Conservation (phyloP, 2,888 invertebrate genomes). For the Lomographa bimaculata region DNA sequence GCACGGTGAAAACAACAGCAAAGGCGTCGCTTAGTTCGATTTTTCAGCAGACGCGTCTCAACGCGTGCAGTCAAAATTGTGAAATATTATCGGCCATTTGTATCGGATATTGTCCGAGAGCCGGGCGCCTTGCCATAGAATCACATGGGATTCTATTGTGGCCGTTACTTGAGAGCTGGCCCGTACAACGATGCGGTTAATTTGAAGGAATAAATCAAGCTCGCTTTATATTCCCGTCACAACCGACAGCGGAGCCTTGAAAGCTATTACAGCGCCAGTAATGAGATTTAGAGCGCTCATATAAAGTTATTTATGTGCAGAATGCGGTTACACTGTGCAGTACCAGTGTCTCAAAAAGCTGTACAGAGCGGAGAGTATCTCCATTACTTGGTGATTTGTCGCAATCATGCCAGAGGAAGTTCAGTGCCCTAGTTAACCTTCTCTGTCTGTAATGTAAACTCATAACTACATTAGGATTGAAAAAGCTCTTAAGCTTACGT, state of each 20-base stretch:
- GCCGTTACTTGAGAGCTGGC: slow-evolving; percentile 30
- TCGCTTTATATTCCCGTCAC: slow-evolving; percentile 77
- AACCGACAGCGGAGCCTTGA: slow-evolving; percentile 71
- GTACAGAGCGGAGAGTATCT: slow-evolving; percentile 18
- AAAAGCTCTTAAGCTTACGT: no score
- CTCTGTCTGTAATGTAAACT: no score
- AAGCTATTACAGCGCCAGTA: slow-evolving; percentile 76
- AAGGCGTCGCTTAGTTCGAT: slow-evolving; percentile 49
- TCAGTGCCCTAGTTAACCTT: slow-evolving; percentile 6
- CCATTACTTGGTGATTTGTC: slow-evolving; percentile 23
- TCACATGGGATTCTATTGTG: slow-evolving; percentile 32
- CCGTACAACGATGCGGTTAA: slow-evolving; percentile 35
- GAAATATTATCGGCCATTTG: slow-evolving; percentile 51
- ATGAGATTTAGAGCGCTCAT: slow-evolving; percentile 80
- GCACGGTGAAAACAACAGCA: slow-evolving; percentile 41
- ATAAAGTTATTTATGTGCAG: slow-evolving; percentile 77
- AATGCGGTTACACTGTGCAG: slow-evolving; percentile 52
- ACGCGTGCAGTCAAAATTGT: slow-evolving; percentile 42
- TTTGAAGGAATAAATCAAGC: slow-evolving; percentile 68
- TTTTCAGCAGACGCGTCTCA: slow-evolving; percentile 51
- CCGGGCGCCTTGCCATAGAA: slow-evolving; percentile 17
- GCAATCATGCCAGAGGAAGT: slow-evolving; percentile 9
- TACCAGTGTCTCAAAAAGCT: slow-evolving; percentile 36
- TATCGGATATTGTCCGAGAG: slow-evolving; percentile 41
- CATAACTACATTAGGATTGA: no score